Evolutionary conservation across 2,888 invertebrate genomes (phyloP).

Genomic region (Allacma fusca): DNA sequence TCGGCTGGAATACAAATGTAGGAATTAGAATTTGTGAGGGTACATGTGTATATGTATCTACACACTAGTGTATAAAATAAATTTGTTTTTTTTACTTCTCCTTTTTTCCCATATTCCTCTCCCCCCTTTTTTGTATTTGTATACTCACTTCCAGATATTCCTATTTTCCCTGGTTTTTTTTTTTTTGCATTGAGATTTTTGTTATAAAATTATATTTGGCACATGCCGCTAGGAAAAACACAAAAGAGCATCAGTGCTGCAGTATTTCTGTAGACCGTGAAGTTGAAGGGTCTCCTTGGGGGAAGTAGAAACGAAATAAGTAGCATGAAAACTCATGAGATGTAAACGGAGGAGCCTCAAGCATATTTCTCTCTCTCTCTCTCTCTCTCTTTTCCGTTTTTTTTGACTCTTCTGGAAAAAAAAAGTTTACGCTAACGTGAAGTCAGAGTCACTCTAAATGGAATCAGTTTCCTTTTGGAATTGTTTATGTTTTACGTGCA

Average conservation of each 20-base stretch:
- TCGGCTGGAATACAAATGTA: slow-evolving; percentile 38
- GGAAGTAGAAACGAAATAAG: slow-evolving; percentile 39
- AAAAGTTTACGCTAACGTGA: slow-evolving; percentile 1
- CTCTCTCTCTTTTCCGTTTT: slow-evolving; percentile 13
- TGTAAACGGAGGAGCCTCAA: slow-evolving; percentile 18
- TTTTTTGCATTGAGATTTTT: slow-evolving; percentile 2
- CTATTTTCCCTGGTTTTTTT: not conserved
- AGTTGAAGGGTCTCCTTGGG: slow-evolving; percentile 45
- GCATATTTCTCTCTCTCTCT: not conserved
- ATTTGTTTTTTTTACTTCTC: slow-evolving; percentile 31
- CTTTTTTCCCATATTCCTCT: not conserved
- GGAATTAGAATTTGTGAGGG: slow-evolving; percentile 20
- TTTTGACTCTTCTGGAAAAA: slow-evolving; percentile 23
- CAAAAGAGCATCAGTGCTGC: slow-evolving; percentile 6
- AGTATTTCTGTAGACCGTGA: slow-evolving; percentile 42
- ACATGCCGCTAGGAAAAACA: slow-evolving; percentile 34
- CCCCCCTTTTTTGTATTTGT: not conserved
- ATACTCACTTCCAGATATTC: not conserved
- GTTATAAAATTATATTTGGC: slow-evolving; percentile 38
- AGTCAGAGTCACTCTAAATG: slow-evolving; percentile 34
- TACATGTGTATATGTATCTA: not conserved
- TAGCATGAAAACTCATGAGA: slow-evolving; percentile 33
- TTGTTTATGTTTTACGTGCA: slow-evolving; percentile 41
- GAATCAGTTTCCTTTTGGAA: slow-evolving; percentile 31
- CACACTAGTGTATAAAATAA: not conserved